These are phyloP conservation scores for Lepidonotus clava DNA, from an alignment of 2,888 invertebrate genomes.

Conservation along the genomic window DNA sequence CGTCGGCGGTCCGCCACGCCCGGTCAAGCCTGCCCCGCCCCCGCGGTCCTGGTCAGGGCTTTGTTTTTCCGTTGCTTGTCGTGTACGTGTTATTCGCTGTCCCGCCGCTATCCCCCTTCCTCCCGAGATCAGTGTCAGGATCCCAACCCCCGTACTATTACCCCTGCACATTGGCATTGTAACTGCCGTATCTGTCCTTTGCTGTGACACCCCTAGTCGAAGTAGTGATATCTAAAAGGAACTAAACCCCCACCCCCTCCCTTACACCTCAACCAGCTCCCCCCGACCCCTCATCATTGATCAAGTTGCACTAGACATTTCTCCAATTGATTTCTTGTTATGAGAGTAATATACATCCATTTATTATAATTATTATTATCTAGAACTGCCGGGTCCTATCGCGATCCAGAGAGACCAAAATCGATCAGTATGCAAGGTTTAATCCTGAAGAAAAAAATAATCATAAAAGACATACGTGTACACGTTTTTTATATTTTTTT, in stretches of 20 bases:
- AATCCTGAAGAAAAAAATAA: slow-evolving; percentile 9
- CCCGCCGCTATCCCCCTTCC: neutral
- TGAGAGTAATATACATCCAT: slow-evolving; percentile 8
- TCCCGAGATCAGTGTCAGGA: too few relatives aligned
- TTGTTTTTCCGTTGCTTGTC: slow-evolving; percentile 34
- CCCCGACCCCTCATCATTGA: neutral
- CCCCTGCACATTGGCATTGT: neutral
- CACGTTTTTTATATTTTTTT: neutral
- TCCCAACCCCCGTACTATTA: neutral
- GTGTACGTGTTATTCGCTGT: slow-evolving; percentile 32
- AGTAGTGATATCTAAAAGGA: neutral
- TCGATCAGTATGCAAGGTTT: slow-evolving; percentile 32
- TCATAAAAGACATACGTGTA: neutral
- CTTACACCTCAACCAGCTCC: neutral
- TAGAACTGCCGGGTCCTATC: neutral
- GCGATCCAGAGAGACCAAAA: neutral
- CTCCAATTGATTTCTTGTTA: slow-evolving; percentile 27
- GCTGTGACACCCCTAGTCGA: slow-evolving; percentile 18
- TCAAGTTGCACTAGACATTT: slow-evolving; percentile 19
- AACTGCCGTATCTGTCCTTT: neutral
- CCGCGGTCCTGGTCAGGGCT: slow-evolving; percentile 8
- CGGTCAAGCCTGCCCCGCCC: neutral
- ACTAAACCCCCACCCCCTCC: neutral
- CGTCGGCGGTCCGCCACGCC: neutral
- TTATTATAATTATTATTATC: neutral